These are phyloP conservation scores for Cephus runcator DNA, from an alignment of 2,888 invertebrate genomes.

Conservation along the genomic window DNA sequence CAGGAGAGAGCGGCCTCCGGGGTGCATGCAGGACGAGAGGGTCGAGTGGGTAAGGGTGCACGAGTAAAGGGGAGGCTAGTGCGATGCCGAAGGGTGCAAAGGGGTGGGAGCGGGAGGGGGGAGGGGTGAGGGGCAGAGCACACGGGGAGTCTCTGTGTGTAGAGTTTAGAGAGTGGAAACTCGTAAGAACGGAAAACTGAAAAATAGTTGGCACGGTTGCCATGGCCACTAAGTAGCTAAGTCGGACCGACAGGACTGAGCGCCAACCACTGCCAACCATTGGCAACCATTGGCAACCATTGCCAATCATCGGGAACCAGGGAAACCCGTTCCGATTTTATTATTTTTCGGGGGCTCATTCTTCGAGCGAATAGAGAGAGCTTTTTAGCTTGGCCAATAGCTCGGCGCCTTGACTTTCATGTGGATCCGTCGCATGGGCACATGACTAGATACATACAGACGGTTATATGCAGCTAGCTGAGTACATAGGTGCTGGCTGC, in stretches of 20 bases:
- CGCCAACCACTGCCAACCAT: conserved; percentile 13
- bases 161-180: conserved; percentile 1
- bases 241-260: conserved; percentile 26
- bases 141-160: conserved; percentile 5
- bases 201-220: conserved; percentile 47
- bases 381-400: too few relatives aligned
- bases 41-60: not conserved
- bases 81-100: not conserved
- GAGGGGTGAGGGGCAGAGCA: not conserved
- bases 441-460: not conserved
- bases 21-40: not conserved
- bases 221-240: conserved; percentile 43
- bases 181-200: conserved; percentile 31
- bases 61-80: not conserved
- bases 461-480: conserved; percentile 7
- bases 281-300: too few relatives aligned
- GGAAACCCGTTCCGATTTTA: conserved; percentile 18
- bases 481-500: conserved; percentile 13
- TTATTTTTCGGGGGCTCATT: conserved; percentile 30
- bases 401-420: too few relatives aligned
- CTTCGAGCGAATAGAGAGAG: conserved; percentile 17
- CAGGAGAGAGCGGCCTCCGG: not conserved
- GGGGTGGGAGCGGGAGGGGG: too few relatives aligned
- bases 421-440: too few relatives aligned
- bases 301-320: too few relatives aligned